Evolutionary conservation across 2,797 vertebrate species (phyloP).

Genomic region (Corythornis leucogaster): DNA sequence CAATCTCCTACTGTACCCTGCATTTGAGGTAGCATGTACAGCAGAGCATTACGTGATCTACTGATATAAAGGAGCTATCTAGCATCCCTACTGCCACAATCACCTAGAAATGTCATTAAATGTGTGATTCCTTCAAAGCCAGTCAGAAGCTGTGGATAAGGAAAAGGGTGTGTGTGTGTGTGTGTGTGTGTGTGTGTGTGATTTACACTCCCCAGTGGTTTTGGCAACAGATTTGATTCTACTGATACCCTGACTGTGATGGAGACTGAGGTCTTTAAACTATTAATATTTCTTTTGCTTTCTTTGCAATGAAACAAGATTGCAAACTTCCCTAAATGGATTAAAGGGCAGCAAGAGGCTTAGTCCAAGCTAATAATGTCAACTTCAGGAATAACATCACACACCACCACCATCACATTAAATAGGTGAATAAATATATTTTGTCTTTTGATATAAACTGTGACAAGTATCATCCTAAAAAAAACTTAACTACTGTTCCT

Average conservation of each 20-base stretch:
- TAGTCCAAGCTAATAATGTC: neutral
- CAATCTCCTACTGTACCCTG: neutral
- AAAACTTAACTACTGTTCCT: neutral
- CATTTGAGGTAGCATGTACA: neutral
- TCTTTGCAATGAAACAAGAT: neutral
- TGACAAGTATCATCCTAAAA: neutral
- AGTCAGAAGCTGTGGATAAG: neutral
- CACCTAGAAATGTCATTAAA: neutral
- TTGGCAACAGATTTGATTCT: neutral
- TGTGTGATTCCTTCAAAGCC: neutral
- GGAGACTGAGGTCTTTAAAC: neutral
- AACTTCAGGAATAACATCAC: neutral
- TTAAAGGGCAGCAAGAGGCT: neutral
- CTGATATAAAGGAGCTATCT: neutral
- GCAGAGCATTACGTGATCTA: neutral
- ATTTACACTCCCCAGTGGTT: neutral
- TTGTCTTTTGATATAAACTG: neutral
- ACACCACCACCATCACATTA: neutral
- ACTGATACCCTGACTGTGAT: neutral
- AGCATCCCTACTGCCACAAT: neutral
- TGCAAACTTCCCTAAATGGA: neutral
- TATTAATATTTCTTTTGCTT: neutral
- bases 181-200: neutral
- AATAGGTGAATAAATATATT: neutral
- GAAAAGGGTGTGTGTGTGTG: neutral